A percentile compares a stretch with the other conserved stretches of the same genome.
Conservation (phyloP, 2,888 invertebrate species). For the Mellilla xanthometata region DNA sequence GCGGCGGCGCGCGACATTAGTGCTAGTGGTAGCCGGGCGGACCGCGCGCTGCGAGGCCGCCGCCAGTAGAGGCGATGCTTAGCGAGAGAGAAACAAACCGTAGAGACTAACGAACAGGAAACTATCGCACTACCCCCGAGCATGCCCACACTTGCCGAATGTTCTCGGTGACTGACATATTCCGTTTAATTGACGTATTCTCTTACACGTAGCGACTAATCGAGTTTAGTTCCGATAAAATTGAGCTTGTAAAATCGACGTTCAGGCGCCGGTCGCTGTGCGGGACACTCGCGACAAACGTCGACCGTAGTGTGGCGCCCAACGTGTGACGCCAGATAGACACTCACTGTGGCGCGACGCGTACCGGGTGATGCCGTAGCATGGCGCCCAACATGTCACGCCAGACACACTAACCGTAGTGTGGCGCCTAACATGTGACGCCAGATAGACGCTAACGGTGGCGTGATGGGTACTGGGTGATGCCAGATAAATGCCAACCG, state of each 20-base stretch:
- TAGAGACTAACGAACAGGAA: slow-evolving; percentile 41
- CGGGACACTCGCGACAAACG: slow-evolving; percentile 38
- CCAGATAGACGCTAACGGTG: too few relatives aligned
- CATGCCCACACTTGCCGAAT: slow-evolving; percentile 42
- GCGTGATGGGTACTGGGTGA: too few relatives aligned
- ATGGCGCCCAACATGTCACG: too few relatives aligned
- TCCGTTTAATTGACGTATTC: slow-evolving; percentile 73
- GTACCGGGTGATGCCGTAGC: too few relatives aligned
- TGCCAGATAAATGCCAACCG: too few relatives aligned
- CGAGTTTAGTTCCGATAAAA: slow-evolving; percentile 64
- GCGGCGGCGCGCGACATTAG: slow-evolving; percentile 22
- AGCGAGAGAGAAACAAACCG: slow-evolving; percentile 39
- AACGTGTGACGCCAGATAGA: too few relatives aligned
- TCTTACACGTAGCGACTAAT: slow-evolving; percentile 74
- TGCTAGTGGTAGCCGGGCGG: too few relatives aligned
- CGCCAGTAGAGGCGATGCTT: slow-evolving; percentile 40
- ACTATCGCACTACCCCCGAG: slow-evolving; percentile 43
- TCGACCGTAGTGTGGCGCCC: not conserved
- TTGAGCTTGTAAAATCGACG: slow-evolving; percentile 79
- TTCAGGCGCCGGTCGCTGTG: slow-evolving; percentile 46
- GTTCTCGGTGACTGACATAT: slow-evolving; percentile 37
- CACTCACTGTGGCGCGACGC: too few relatives aligned
- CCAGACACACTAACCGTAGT: too few relatives aligned
- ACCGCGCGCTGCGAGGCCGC: slow-evolving; percentile 5
- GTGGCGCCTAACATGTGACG: too few relatives aligned